Evolutionary conservation across 2,888 invertebrate genomes (phyloP).

Genomic region (Merodon equestris): DNA sequence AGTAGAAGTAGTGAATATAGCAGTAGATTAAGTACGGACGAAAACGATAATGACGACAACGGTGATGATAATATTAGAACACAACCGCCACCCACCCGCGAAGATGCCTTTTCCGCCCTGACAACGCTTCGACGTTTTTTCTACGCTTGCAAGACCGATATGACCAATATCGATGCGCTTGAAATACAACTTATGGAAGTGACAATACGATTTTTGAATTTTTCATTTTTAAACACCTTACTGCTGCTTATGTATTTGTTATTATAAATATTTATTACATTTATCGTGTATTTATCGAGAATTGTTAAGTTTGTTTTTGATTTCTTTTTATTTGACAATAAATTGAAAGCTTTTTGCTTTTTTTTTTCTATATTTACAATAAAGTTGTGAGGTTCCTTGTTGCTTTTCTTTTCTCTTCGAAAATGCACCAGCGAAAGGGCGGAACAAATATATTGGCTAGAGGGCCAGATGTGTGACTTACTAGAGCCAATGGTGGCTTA

Average conservation of each 20-base stretch:
- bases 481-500: too few species aligned
- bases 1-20: background rate
- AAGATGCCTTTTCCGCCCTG: slow-evolving; percentile 63
- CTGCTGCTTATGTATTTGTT: slow-evolving; percentile 60
- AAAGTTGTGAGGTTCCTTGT: background rate
- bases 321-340: slow-evolving; percentile 31
- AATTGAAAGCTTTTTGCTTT: background rate
- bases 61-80: slow-evolving; percentile 27
- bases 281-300: slow-evolving; percentile 40
- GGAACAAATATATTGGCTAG: too few species aligned
- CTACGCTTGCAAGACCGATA: slow-evolving; percentile 43
- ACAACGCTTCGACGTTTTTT: slow-evolving; percentile 58
- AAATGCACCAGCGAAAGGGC: too few species aligned
- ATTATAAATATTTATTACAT: slow-evolving; percentile 32
- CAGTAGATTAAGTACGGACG: slow-evolving; percentile 1
- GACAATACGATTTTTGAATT: slow-evolving; percentile 56
- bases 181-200: slow-evolving; percentile 61
- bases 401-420: too few species aligned
- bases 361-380: background rate
- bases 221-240: slow-evolving; percentile 55
- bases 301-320: slow-evolving; percentile 63
- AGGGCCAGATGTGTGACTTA: too few species aligned
- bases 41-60: slow-evolving; percentile 23
- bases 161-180: slow-evolving; percentile 54
- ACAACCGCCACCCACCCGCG: slow-evolving; percentile 48